Conservation (phyloP, 2,113 vertebrate genomes). For the Macroglossus sobrinus region DNA sequence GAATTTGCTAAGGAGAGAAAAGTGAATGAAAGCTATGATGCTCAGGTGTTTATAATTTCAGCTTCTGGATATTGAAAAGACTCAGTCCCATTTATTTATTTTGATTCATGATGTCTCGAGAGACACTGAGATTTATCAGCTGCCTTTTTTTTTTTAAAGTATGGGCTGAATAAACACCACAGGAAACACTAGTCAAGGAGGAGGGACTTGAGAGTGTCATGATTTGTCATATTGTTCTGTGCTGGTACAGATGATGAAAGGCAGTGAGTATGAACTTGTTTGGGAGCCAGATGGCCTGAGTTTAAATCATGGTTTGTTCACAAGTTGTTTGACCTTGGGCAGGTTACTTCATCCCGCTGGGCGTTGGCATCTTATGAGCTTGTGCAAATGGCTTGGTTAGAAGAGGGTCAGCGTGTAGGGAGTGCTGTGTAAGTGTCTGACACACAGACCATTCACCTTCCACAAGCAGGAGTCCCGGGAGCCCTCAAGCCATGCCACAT, state of each 20-base stretch:
- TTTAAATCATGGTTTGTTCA: background rate
- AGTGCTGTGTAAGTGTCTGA: background rate
- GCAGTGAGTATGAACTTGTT: background rate
- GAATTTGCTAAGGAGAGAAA: background rate
- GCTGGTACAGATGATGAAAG: background rate
- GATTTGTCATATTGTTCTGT: background rate
- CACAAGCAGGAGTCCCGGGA: background rate
- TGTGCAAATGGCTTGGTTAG: background rate
- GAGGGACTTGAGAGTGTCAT: background rate
- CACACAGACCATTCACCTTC: background rate
- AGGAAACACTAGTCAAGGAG: background rate
- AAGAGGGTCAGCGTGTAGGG: background rate
- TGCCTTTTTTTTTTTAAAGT: constrained; percentile 14
- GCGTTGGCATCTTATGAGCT: background rate
- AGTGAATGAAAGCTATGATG: background rate
- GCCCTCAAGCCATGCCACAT: background rate
- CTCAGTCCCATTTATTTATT: background rate
- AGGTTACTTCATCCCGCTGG: background rate
- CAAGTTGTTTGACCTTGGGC: background rate
- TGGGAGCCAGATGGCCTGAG: background rate
- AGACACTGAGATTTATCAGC: background rate
- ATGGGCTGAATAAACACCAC: background rate
- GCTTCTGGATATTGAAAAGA: background rate
- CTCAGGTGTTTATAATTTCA: background rate
- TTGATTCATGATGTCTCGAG: background rate